Evolutionary conservation across 2,888 invertebrate species (phyloP).

Genomic region (Aquatica leii): DNA sequence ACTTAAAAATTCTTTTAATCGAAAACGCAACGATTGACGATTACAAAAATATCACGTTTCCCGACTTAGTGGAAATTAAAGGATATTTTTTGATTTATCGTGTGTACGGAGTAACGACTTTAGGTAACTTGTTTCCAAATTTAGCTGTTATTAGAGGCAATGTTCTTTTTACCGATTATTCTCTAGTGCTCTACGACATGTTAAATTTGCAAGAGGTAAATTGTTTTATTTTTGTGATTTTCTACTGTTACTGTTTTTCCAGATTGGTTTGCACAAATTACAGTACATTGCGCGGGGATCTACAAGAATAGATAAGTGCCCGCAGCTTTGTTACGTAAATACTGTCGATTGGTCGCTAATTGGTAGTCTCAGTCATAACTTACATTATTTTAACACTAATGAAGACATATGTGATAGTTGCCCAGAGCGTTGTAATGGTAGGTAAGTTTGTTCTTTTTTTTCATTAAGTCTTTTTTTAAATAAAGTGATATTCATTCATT

Average conservation of each 20-base stretch:
- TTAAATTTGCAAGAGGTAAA: constrained; percentile 68
- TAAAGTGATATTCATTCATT: too few relatives aligned
- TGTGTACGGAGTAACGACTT: constrained; percentile 72
- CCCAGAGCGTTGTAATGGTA: constrained; percentile 20
- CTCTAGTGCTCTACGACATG: constrained; percentile 80
- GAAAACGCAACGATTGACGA: constrained; percentile 57
- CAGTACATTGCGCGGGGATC: constrained; percentile 81
- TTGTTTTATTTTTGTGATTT: not conserved
- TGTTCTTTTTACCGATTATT: constrained; percentile 78
- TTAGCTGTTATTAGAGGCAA: constrained; percentile 86
- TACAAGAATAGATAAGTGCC: constrained; percentile 79
- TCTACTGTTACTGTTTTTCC: constrained; percentile 44
- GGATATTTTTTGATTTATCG: constrained; percentile 83
- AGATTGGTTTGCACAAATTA: constrained; percentile 79
- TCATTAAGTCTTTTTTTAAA: too few relatives aligned
- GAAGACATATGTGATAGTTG: constrained; percentile 13
- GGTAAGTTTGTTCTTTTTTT: too few relatives aligned
- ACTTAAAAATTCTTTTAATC: constrained; percentile 75
- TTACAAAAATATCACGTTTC: constrained; percentile 62
- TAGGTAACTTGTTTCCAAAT: constrained; percentile 85
- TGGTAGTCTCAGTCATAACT: constrained; percentile 14
- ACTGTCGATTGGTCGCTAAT: constrained; percentile 73
- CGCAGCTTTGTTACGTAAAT: constrained; percentile 78
- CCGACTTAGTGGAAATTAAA: constrained; percentile 82
- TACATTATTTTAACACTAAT: constrained; percentile 17